Base-by-base conservation (phyloP, 2,113 vertebrate genomes). In the Entelurus aequoreus region DNA sequence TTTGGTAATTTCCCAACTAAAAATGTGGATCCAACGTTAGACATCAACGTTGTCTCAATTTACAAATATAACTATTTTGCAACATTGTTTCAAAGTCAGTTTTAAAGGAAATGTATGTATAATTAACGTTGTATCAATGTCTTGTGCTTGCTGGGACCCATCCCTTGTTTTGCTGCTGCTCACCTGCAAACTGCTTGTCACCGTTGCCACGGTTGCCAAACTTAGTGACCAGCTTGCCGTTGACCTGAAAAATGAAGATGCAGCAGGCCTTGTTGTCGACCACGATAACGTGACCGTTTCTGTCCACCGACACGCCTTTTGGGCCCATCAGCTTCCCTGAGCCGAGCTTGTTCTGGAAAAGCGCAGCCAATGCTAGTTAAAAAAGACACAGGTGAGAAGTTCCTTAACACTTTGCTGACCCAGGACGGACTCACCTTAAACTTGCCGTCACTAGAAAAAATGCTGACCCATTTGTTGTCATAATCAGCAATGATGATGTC, bases 141-240 rank as follows among this genome's bases (percentile, higher is more conserved):
- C 19, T 19, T 19, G 28, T 28, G 28, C 28, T 28, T 28, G 28
- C 28, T 28, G 28, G 28, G 28, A 28, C 28, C 28, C 28, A 28
- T 28, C 28, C 28, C 28, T 28, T 28, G 42, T 46, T 46, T 11
- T 86, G 86, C 91, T 92, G 92, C 89, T 87, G 71, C 84, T 79
- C 94, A 99, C 97, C 97, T 97, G 97, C 97, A 93, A 99, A 98
- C 90, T 99, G 95, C 84, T 88, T 93, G 91, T 99, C 96, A 59
- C 96, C 94, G 6, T 98, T 99, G 78, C 96, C 96, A 68, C 97
- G 93, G 77, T 90, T 97, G 76, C 97, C 96, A 0, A 99, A 99
- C 90, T 94, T 95, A 68, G 94, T 95, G 79, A 99, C 94, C 76
- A 98, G 94, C 83, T 98, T 99, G 65, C 97, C 97, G 0, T 96